These are phyloP conservation scores for Lates japonicus DNA, from an alignment of 2,797 vertebrate genomes.

Conservation along the genomic window DNA sequence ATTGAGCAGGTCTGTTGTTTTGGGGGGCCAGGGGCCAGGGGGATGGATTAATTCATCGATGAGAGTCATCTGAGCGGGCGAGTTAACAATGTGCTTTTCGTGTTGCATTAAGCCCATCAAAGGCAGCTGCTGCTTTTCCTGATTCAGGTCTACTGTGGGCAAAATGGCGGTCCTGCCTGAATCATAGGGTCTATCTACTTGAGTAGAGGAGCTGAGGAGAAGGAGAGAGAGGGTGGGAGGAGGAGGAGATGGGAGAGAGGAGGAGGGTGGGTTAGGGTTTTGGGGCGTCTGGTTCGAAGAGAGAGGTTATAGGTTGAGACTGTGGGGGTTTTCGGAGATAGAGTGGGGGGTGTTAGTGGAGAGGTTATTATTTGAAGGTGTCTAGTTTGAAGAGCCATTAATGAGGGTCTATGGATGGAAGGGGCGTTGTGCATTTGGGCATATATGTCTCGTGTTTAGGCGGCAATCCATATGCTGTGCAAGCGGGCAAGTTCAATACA, in stretches of 20 bases:
- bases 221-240: constrained; percentile 25
- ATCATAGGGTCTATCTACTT: constrained; percentile 76
- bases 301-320: constrained; percentile 79
- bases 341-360: constrained; percentile 66
- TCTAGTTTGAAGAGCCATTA: constrained; percentile 82
- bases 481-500: constrained; percentile 58
- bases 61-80: constrained; percentile 43
- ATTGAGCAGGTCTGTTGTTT: constrained; percentile 43
- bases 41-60: constrained; percentile 63
- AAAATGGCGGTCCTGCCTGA: constrained; percentile 82
- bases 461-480: constrained; percentile 78
- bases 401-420: constrained; percentile 72
- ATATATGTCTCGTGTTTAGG: constrained; percentile 76
- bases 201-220: constrained; percentile 74
- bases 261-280: constrained; percentile 13
- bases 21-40: too few relatives aligned
- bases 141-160: constrained; percentile 77
- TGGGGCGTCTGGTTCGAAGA: constrained; percentile 75
- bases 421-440: constrained; percentile 76
- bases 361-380: constrained; percentile 82
- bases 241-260: not conserved
- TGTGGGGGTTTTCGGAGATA: constrained; percentile 57
- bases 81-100: constrained; percentile 61
- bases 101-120: constrained; percentile 78
- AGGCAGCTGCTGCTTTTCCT: constrained; percentile 76